Base-by-base conservation (phyloP, 64 coral and sea anemone genomes). In the Actinia equina region DNA sequence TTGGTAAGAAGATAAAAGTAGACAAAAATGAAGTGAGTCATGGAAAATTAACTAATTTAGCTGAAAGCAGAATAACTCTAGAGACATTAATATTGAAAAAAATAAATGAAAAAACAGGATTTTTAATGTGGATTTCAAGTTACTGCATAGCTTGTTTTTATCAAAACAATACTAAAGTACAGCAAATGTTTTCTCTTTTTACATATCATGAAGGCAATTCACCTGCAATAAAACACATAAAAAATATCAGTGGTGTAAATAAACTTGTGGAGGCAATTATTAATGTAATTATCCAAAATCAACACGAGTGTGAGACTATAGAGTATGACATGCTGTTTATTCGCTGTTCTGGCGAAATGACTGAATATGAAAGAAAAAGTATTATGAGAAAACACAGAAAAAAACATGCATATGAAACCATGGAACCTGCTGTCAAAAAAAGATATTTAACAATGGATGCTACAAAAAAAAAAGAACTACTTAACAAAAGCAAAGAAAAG, bases 341-440 rank as follows among this genome's bases (percentile, higher is more conserved):
- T 30, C 9, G 0, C 62, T 89, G 88, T 84, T 89, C 88, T 82
- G 11, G 13, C 55, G 22, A 26, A 71, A 84, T 89, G 3, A 82
- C 15, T 82, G 60, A 63, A 60, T 56, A 70, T 22, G 59, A 89
- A 84, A 89, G 88, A 57, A 89, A 89, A 84, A 26, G 17, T 15
- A 89, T 84, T 16, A 83, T 52, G 78, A 81, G 78, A 81, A 65
- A 83, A 76, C 59, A 52, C 88, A 86, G 55, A 82, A 41, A 61
- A 71, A 83, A 74, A 83, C 11, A 71, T 84, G 44, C 5, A 6
- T 54, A 89, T 83, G 44, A 63, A 10, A 82, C 20, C 19, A 89
- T 89, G 88, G 88, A 89, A 71, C 77, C 88, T 84, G 42, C 15
- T 74, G 23, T 14, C 77, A 84, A 89, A 61, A 89, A 22, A 89